Base-by-base conservation (phyloP, 2,888 invertebrate genomes). In the Tetragnatha montana region DNA sequence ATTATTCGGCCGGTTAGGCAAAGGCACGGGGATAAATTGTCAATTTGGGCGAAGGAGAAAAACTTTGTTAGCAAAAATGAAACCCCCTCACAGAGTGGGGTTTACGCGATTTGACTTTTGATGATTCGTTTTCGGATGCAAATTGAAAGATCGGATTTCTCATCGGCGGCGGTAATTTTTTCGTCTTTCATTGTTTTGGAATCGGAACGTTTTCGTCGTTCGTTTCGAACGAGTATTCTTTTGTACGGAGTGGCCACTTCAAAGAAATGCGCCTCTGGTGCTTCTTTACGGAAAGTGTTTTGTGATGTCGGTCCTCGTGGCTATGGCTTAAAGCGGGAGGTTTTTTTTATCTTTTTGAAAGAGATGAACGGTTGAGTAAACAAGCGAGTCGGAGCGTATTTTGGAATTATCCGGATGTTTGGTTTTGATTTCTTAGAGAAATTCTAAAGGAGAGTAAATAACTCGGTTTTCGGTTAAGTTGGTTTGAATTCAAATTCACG, bases 91-190 rank as follows among this genome's bases (percentile, higher is more conserved):
- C 74, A 81, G 81, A 89, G 89, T 81, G 89, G 87, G 74, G 81
- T n/a, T 80, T 80, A 87, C 81, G 70, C 71, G 87, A 89, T 89
- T 89, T 89, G 51, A 80, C 76, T 85, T 85, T 89, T 89, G 81
- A 81, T 89, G 81, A 81, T 85, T 71, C 89, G 89, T 89, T 81
- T 89, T 85, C 85, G 79, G 81, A 89, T 89, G 89, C 71, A 89
- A 89, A 89, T 89, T 89, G 89, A 89, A 81, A 83, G 81, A 85
- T 89, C 85, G 81, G 68, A 76, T 89, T 89, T 89, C 68, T 75
- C 81, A 89, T 85, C 70, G 70, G 85, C 50, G 81, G 60, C 70
- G 35, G 35, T 35, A 35, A 35, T 88, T 88, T 83, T 81, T 10
- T 21, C 47, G 50, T 84, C 68, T 79, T 74, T 81, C 50, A 71